Base-by-base conservation (phyloP, 2,113 vertebrate genomes). In the Muntiacus muntjak region DNA sequence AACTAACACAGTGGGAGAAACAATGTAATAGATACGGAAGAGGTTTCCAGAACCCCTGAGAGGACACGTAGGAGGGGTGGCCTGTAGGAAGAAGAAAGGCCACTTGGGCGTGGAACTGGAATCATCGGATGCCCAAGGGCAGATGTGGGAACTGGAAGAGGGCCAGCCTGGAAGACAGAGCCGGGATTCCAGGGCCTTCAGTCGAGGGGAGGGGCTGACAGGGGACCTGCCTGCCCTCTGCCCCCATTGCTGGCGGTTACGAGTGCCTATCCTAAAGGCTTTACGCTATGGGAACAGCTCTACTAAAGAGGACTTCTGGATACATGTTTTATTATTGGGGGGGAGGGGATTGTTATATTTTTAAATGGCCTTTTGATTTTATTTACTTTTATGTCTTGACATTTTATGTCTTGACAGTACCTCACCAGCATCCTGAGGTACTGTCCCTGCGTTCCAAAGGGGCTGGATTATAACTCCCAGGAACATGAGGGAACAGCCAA, bases 351-450 rank as follows among this genome's bases (percentile, higher is more conserved):
- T 74, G 36, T 97, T 84, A 36, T 93, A 97, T 95, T 95, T 95
- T 95, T 87, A 96, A 96, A 87, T 97, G 74, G 28, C 43, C 62
- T 97, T 98, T 97, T 71, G 74, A 93, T 82, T 97, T 97, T 98
- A 97, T 97, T 97, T 97, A 98, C 93, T 97, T 97, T 94, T 93
- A 87, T 97, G 57, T 91, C 97, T 86, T 57, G 5, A 64, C 62
- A 64, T 98, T 97, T 94, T 92, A 91, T 96, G 64, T 95, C 67
- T 40, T 40, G 67, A 74, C 36, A 74, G 67, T 25, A 74, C 67
- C n/a, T 74, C 64, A 58, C 47, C 89, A 25, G 16, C 8, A 5
- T 76, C 79, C 55, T 11, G 64, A 89, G 5, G 25, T 2, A 12
- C 86, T 10, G 76, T 5, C 58, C 89, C n/a, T 58, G 25, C 17